A percentile compares a stretch with the other conserved stretches of the same genome.
Conservation (phyloP, 1,140 invertebrate species). For the Conus ventricosus region DNA sequence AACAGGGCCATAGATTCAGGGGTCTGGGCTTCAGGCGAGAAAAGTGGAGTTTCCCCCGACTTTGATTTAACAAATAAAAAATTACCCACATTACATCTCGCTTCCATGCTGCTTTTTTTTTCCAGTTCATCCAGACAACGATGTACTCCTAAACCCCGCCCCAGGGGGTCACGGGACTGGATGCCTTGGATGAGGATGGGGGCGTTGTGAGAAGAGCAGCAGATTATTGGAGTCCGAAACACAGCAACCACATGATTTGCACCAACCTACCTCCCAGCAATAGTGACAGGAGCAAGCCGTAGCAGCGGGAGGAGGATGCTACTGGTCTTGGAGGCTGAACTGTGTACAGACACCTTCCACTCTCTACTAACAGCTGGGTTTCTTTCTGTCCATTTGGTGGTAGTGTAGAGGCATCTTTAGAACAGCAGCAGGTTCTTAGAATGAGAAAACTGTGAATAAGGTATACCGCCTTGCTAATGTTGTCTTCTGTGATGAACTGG, state of each 20-base stretch:
- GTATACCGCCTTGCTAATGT: too few relatives aligned
- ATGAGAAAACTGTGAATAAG: too few relatives aligned
- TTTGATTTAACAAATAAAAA: too few relatives aligned
- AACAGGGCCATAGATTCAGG: too few relatives aligned
- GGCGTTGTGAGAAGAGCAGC: background rate
- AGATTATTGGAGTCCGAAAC: background rate
- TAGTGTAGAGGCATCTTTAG: too few relatives aligned
- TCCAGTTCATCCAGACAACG: slow-evolving; percentile 71
- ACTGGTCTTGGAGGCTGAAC: background rate
- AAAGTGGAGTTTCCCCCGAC: too few relatives aligned
- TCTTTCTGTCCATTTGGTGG: too few relatives aligned
- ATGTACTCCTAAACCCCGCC: slow-evolving; percentile 65
- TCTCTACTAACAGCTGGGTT: too few relatives aligned
- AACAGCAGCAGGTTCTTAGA: too few relatives aligned
- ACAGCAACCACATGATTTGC: slow-evolving; percentile 10
- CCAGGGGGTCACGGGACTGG: background rate
- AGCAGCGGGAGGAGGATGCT: background rate
- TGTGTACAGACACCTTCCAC: background rate
- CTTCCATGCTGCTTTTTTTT: background rate
- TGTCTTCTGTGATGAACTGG: too few relatives aligned
- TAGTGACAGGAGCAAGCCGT: background rate
- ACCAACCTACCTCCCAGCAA: slow-evolving; percentile 3
- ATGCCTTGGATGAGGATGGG: background rate
- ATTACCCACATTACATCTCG: too few relatives aligned
- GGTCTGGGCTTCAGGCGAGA: too few relatives aligned